A percentile compares a stretch with the other conserved stretches of the same genome.
phyloP scores from a whole-genome alignment of 2,888 invertebrate genomes.

The Eucera pruinosa region DNA sequence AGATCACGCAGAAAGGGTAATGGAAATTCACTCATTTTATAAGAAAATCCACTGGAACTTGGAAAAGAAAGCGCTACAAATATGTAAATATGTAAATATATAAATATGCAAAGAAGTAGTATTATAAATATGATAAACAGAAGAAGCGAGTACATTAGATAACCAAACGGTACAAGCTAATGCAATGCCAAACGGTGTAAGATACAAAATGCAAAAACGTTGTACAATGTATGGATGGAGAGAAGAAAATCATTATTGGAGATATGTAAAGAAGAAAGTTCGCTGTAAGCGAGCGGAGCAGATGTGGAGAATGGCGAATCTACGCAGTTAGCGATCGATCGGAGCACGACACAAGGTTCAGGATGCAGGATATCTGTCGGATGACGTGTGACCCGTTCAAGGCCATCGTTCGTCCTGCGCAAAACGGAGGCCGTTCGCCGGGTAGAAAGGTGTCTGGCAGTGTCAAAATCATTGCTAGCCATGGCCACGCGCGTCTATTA shows the following conservation, averaged over 20 bases:
- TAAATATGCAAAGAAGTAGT: too few species aligned
- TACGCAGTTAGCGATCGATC: conserved; percentile 56
- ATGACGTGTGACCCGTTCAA: conserved; percentile 63
- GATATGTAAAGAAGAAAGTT: conserved; percentile 4
- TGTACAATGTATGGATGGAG: too few species aligned
- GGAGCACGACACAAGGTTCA: conserved; percentile 24
- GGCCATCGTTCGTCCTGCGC: conserved; percentile 58
- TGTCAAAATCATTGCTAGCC: conserved; percentile 58
- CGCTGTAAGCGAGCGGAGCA: neutral
- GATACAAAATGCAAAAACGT: too few species aligned
- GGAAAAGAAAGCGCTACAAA: too few species aligned
- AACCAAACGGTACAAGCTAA: too few species aligned
- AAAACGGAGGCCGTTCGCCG: conserved; percentile 21
- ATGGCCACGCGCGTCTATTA: conserved; percentile 65
- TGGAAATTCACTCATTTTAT: too few species aligned
- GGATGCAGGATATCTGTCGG: conserved; percentile 62
- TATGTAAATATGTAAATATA: too few species aligned
- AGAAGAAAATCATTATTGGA: neutral
- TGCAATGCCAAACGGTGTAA: too few species aligned
- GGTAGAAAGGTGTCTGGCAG: conserved; percentile 42
- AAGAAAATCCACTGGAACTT: too few species aligned
- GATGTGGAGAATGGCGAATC: conserved; percentile 14
- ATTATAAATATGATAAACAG: too few species aligned
- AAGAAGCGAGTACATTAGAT: too few species aligned
- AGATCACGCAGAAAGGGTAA: neutral